Evolutionary conservation across 1,140 invertebrate genomes (phyloP).

Genomic region (Zaprionus africanus): DNA sequence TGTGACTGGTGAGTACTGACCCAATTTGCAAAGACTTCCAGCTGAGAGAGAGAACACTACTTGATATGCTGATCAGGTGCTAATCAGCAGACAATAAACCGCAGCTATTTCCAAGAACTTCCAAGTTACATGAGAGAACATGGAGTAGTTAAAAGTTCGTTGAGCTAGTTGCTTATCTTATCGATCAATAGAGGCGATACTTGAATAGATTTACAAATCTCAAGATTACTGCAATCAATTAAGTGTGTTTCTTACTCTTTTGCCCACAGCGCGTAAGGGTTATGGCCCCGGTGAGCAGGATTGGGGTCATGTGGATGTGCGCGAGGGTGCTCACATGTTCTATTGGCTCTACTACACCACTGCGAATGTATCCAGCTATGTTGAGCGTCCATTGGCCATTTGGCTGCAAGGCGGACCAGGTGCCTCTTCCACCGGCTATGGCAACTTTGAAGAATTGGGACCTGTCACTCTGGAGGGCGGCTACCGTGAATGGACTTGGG

Average conservation of each 20-base stretch:
- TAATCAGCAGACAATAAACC: conserved; percentile 42
- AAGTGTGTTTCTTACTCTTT: conserved; percentile 5
- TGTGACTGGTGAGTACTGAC: conserved; percentile 62
- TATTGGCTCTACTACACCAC: conserved; percentile 93
- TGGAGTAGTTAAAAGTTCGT: neutral
- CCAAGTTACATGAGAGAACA: neutral
- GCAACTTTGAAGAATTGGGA: conserved; percentile 92
- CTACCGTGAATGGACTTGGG: conserved; percentile 90
- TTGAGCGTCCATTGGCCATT: conserved; percentile 89
- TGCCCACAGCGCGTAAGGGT: conserved; percentile 69
- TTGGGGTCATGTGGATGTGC: conserved; percentile 89
- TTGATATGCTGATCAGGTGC: conserved; percentile 60
- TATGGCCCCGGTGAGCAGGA: conserved; percentile 88
- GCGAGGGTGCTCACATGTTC: conserved; percentile 91
- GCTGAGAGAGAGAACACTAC: conserved; percentile 20
- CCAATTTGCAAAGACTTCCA: conserved; percentile 32
- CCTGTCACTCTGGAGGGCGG: conserved; percentile 88
- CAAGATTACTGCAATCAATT: neutral
- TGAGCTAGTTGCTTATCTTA: conserved; percentile 36
- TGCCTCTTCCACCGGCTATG: conserved; percentile 90
- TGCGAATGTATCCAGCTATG: conserved; percentile 86
- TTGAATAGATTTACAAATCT: conserved; percentile 13
- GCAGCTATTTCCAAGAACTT: neutral
- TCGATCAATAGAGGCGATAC: conserved; percentile 23
- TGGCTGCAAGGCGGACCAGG: conserved; percentile 93